Evolutionary conservation across 1,140 invertebrate genomes (phyloP), one percentile per base, ranked within the genome.

Genomic region (Solen grandis): DNA sequence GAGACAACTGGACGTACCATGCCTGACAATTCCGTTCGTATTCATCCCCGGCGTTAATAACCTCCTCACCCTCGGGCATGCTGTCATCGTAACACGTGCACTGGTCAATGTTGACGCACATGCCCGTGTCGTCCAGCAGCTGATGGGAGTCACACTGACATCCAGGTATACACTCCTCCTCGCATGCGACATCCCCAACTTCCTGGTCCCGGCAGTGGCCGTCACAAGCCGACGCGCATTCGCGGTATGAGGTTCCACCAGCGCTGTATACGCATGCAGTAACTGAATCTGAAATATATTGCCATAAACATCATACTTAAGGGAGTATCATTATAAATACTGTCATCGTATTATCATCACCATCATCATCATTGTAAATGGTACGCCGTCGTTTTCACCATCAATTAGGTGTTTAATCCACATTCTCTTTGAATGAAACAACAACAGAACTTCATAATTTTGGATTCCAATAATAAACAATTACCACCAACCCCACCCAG

Each of bases 1-100:
- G n/a, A n/a, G n/a, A n/a, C n/a, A n/a, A n/a, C 19, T 19, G 41
- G 41, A 8, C 62, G 19, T 57, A 81, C 78, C 78, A 81, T 35
- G 35, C 35, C 16, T 63, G 22, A 62, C 78, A 81, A 16, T 62
- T 35, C 35, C 59, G 69, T 22, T 38, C 2, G 31, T 62, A 38
- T 16, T 25, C 31, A 1, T 69, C 55, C 0, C 60, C 57, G 0
- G 78, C 8, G 41, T 46, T 19, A 19, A 46, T 46, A 19, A 46
- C 19, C 46, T 60, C 25, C 73, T 68, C 14, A 78, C 29, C 10
- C 31, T 22, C 38, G 1, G 29, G 60, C 19, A 96, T 91, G 1
- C 94, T 95, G 68, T 95, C 94, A 75, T 95, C 94, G 69, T 92
- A 91, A 89, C 97, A 97, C 0, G 95, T 94, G 89, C 97, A 97